Conservation (phyloP, 92 coral and sea anemone species). For the Heteractis magnifica region DNA sequence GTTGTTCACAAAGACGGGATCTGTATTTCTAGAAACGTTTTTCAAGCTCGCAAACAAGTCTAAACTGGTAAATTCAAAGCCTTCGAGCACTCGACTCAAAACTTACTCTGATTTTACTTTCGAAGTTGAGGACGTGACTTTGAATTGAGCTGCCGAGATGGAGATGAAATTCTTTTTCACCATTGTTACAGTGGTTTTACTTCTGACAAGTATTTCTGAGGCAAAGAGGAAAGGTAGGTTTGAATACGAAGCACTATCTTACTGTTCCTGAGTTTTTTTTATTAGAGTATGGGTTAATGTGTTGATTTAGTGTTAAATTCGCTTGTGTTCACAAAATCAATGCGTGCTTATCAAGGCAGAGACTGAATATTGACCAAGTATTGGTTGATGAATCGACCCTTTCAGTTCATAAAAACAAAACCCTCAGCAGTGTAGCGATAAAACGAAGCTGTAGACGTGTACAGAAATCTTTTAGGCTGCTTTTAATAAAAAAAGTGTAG, state of each 20-base stretch:
- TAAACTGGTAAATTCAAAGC: neutral
- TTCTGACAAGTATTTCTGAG: neutral
- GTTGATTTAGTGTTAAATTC: neutral
- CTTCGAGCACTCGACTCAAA: neutral
- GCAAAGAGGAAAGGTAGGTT: slow-evolving; percentile 1
- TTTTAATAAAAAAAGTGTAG: neutral
- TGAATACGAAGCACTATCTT: neutral
- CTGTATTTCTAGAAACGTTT: neutral
- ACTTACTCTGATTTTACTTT: neutral
- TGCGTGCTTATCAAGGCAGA: neutral
- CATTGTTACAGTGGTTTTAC: neutral
- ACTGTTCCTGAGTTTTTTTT: neutral
- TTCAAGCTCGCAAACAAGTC: neutral
- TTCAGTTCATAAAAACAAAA: neutral
- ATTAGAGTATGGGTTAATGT: neutral
- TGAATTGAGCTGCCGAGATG: neutral
- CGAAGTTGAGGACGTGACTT: neutral
- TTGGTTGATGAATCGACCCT: neutral
- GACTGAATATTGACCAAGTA: neutral
- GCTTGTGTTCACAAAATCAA: neutral
- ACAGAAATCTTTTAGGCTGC: neutral
- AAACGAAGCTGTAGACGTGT: neutral
- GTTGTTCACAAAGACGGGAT: neutral
- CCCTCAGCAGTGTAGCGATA: neutral
- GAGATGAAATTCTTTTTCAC: neutral